phyloP scores from a whole-genome alignment of 2,113 vertebrate species.

The Neopipo cinnamomea region DNA sequence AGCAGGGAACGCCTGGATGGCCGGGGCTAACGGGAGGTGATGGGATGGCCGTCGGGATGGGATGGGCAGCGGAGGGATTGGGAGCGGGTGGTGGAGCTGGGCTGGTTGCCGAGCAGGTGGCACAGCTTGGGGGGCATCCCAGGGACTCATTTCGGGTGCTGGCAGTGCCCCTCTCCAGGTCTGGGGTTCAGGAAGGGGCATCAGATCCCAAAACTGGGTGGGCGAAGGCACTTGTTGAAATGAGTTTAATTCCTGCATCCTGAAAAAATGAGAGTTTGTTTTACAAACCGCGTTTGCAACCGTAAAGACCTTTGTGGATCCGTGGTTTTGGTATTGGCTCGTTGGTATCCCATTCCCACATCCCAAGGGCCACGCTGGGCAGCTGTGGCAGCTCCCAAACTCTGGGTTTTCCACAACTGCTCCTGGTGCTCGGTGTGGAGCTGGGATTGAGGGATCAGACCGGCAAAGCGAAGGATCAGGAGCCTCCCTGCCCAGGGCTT shows the following conservation, averaged over 20 bases:
- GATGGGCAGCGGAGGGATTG: rapidly evolving
- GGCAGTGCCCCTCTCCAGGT: rapidly evolving
- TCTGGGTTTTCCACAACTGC: not conserved
- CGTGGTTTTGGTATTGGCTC: rapidly evolving
- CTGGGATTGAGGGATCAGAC: not conserved
- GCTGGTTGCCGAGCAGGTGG: rapidly evolving
- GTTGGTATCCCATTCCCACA: rapidly evolving
- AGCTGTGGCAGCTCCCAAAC: rapidly evolving
- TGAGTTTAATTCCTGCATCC: not conserved
- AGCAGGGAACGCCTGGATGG: rapidly evolving
- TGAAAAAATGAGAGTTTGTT: rapidly evolving
- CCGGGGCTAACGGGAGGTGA: not conserved
- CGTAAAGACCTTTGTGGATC: not conserved
- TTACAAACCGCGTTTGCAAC: rapidly evolving
- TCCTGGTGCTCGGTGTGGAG: rapidly evolving
- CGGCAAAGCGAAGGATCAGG: not conserved
- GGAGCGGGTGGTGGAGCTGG: not conserved
- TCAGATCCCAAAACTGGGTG: rapidly evolving
- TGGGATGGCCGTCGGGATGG: rapidly evolving
- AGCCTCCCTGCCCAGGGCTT: not conserved
- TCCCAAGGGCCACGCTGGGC: rapidly evolving
- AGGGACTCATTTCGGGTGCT: rapidly evolving
- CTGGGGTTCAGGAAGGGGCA: not conserved
- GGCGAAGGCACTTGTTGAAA: not conserved
- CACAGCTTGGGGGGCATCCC: rapidly evolving